A percentile compares a stretch with the other conserved stretches of the same genome.
Evolutionary conservation across 2,888 invertebrate species (phyloP).

Genomic region (Escarpia spicata): DNA sequence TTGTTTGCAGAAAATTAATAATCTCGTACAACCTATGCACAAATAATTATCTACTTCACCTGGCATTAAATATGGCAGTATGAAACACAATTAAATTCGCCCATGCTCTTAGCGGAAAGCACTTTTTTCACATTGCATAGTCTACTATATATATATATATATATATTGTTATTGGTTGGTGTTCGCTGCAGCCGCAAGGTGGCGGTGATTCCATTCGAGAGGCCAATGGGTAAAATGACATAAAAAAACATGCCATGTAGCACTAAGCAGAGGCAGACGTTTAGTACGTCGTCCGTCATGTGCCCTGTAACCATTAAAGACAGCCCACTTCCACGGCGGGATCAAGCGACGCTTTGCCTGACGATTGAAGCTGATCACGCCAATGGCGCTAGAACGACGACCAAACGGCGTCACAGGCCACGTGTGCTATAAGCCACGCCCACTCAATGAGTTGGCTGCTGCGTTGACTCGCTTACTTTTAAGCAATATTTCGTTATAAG

Average conservation of each 20-base stretch:
- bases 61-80: too few species aligned
- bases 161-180: not conserved
- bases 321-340: not conserved
- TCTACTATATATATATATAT: too few species aligned
- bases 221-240: slow-evolving; percentile 10
- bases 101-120: too few species aligned
- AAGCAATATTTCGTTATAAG: not conserved
- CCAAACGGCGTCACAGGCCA: not conserved
- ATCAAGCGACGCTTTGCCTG: not conserved
- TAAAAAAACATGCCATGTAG: not conserved
- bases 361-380: not conserved
- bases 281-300: not conserved
- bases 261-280: slow-evolving; percentile 16
- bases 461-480: not conserved
- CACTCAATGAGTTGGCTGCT: not conserved
- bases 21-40: too few species aligned
- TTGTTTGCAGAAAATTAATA: too few species aligned
- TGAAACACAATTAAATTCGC: too few species aligned
- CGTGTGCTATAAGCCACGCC: not conserved
- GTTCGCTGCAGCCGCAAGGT: not conserved
- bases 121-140: too few species aligned
- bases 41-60: too few species aligned
- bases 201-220: not conserved
- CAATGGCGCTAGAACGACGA: not conserved
- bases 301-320: not conserved